phyloP scores from a whole-genome alignment of 1,140 invertebrate genomes.

The Drosophila arawakana region DNA sequence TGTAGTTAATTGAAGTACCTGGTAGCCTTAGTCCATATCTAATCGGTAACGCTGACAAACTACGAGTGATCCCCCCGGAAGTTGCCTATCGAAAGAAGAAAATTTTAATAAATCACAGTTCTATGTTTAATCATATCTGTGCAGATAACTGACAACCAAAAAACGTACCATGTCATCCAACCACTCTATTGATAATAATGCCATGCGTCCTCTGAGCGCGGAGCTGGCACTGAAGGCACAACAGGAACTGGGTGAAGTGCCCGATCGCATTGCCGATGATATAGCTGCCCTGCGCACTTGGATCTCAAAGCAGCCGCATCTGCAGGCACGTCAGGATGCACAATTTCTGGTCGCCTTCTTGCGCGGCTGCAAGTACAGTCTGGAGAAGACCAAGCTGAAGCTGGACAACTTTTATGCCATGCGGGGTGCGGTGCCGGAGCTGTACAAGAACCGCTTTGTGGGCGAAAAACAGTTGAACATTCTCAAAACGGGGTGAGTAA shows the following conservation, averaged over 20 bases:
- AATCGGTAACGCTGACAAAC: constrained; percentile 51
- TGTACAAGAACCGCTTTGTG: constrained; percentile 83
- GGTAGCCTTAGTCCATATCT: constrained; percentile 52
- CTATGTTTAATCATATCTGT: constrained; percentile 35
- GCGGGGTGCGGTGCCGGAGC: constrained; percentile 86
- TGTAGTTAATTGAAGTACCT: constrained; percentile 10
- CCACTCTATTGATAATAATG: constrained; percentile 32
- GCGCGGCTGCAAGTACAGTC: constrained; percentile 89
- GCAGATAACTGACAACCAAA: constrained; percentile 50
- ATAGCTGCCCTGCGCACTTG: constrained; percentile 87
- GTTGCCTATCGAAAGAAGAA: constrained; percentile 40
- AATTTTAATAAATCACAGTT: constrained; percentile 77
- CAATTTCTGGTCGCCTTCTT: constrained; percentile 88
- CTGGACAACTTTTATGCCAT: constrained; percentile 88
- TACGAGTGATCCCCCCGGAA: constrained; percentile 52
- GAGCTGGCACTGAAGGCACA: constrained; percentile 85
- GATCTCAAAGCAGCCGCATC: constrained; percentile 88
- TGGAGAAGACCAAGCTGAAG: constrained; percentile 88
- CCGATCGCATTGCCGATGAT: constrained; percentile 85
- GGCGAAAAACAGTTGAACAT: constrained; percentile 73
- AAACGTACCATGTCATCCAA: constrained; percentile 46
- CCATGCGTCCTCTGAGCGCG: constrained; percentile 81
- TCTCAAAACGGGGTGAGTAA: constrained; percentile 67
- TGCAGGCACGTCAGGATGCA: constrained; percentile 86
- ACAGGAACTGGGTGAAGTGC: constrained; percentile 87